phyloP scores from a whole-genome alignment of 2,797 vertebrate species.

The Hydrophis major region DNA sequence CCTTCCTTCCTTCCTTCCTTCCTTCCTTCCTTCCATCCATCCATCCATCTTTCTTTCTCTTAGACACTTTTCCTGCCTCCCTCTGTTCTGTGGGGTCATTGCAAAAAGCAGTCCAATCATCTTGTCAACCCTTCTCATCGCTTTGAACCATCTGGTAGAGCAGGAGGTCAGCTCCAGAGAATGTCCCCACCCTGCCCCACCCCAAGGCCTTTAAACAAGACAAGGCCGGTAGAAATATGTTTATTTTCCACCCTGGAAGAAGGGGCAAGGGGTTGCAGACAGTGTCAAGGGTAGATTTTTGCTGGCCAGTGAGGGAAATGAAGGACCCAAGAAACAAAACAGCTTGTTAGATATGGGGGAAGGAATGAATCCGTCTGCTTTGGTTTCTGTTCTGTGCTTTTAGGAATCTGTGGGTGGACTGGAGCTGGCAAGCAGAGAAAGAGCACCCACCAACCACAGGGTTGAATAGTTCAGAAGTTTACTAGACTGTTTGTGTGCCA shows the following conservation, averaged over 20 bases:
- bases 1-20: no score
- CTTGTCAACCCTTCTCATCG: background rate
- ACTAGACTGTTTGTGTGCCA: conserved; percentile 67
- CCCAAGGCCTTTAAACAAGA: background rate
- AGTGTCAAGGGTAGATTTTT: background rate
- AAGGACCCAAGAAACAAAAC: background rate
- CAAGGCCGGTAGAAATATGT: background rate
- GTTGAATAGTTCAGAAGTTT: conserved; percentile 71
- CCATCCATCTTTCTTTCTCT: background rate
- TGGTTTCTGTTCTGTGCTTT: conserved; percentile 57
- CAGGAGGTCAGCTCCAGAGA: background rate
- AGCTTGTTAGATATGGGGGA: conserved; percentile 58
- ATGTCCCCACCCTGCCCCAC: background rate
- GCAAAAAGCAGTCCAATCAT: conserved; percentile 10
- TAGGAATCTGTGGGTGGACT: conserved; percentile 70
- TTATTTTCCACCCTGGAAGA: background rate
- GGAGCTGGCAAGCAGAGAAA: conserved; percentile 65
- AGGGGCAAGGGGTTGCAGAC: conserved; percentile 34
- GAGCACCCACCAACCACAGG: conserved; percentile 67
- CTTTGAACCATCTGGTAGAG: background rate
- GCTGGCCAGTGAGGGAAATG: background rate
- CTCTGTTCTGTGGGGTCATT: conserved; percentile 21
- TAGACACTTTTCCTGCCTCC: conserved; percentile 24
- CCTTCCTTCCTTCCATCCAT: no score
- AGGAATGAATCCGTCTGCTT: conserved; percentile 48